Conservation (phyloP, 2,797 vertebrate species). For the Acestrorhynchus altus region DNA sequence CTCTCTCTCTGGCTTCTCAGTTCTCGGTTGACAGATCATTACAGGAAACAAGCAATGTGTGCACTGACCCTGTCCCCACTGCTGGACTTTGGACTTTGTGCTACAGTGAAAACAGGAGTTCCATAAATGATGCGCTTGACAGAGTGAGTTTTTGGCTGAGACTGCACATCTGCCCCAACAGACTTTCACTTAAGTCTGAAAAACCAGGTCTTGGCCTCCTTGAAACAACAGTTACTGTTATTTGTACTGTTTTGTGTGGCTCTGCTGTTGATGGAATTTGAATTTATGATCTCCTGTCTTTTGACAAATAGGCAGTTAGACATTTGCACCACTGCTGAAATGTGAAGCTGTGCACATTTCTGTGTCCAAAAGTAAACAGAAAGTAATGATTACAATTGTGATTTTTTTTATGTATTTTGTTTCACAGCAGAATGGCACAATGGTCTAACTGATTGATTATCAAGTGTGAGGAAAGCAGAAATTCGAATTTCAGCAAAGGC, state of each 20-base stretch:
- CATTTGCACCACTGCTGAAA: too few species aligned
- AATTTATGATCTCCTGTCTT: too few species aligned
- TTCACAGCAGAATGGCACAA: too few species aligned
- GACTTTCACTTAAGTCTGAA: background rate
- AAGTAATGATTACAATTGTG: too few species aligned
- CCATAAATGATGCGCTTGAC: constrained; percentile 4
- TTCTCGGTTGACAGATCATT: constrained; percentile 39
- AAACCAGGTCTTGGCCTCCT: background rate
- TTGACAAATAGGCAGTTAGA: too few species aligned
- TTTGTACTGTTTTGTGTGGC: background rate
- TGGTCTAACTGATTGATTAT: too few species aligned
- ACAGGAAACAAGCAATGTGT: constrained; percentile 29
- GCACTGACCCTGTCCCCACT: constrained; percentile 6
- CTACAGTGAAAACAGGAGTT: constrained; percentile 1
- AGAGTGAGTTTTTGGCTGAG: background rate
- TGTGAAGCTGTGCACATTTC: too few species aligned
- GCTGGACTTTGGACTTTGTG: constrained; percentile 6
- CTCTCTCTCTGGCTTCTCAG: constrained; percentile 6
- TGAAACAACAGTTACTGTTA: background rate
- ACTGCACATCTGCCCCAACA: constrained; percentile 1
- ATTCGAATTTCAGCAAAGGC: too few species aligned
- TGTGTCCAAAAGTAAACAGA: too few species aligned
- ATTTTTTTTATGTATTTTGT: too few species aligned
- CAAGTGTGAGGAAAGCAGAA: too few species aligned
- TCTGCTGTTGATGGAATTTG: too few species aligned